Evolutionary conservation across 1,140 invertebrate genomes (phyloP), one percentile per base, ranked within the genome.

Genomic region (Stratiolaelaps scimitus): DNA sequence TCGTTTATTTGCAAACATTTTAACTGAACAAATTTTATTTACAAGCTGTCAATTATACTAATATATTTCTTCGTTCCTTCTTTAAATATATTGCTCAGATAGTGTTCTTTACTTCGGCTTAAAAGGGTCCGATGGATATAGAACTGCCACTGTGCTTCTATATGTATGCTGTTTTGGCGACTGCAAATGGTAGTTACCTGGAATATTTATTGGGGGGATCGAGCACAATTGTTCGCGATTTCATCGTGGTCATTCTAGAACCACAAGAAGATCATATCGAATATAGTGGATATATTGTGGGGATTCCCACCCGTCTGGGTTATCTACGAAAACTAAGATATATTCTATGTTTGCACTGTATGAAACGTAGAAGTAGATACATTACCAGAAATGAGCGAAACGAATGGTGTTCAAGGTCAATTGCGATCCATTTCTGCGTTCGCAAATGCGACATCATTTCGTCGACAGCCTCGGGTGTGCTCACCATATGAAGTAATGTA

Each of bases 321-420:
- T n/a, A n/a, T n/a, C n/a, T n/a, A n/a, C n/a, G n/a, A n/a, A n/a
- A n/a, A n/a, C n/a, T n/a, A n/a, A n/a, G n/a, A 56, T 7, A 66
- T 47, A 7, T 23, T 7, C 20, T 6, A 53, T 1, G 15, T 23
- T 23, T 23, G 6, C 64, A 64, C 26, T 64, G 6, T 2, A 13
- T 44, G 64, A 47, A 60, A 29, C 44, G 20, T 15, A 46, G 53
- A 64, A 66, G 53, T 69, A 23, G 66, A 15, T 65, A 15, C 17
- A 17, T 69, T 40, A 64, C 34, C 28, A 46, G 26, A 45, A 65
- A 34, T 45, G 60, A 71, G 19, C n/a, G 53, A 67, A 19, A 48
- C 0, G 47, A 47, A 43, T 19, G 65, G 67, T 69, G 81, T 75
- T 92, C 90, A 67, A 94, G 76, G 82, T 95, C 92, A 19, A 94